Evolutionary conservation across 2,797 vertebrate genomes (phyloP), one percentile per base, ranked within the genome.

Genomic region (Acrossocheilus fasciatus): DNA sequence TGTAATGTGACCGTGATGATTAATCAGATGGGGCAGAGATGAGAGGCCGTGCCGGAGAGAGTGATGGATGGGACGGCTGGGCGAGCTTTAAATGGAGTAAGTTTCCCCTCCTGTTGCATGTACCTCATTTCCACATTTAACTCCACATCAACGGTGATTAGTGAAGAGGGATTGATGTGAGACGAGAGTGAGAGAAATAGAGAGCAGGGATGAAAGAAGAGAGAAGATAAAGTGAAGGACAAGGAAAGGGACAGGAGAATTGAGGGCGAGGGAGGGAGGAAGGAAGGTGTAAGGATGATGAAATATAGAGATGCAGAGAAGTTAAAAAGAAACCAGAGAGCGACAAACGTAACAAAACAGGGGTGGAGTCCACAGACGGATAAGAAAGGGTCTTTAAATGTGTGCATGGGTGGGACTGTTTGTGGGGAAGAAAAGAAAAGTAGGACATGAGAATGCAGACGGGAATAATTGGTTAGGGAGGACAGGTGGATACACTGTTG

Each of bases 51-150:
- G 75, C 47, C 45, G 50, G 72, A 82, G 59, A 82, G 86, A 84
- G 76, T 87, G 88, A 81, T 85, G 73, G 77, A 88, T 72, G 36
- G 70, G 59, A 47, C 47, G 36, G 18, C 52, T 45, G 86, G 62
- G 74, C 43, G 23, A 47, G 82, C 77, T 81, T 87, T 79, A 81
- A 86, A 83, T 82, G 73, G 30, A 81, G 74, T 79, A 69, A 88
- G 79, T 86, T 89, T 78, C 83, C 47, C 39, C 77, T 75, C 84
- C 77, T 68, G 68, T 74, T 75, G 84, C 84, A 81, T 83, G 68
- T 82, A 59, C 82, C 66, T 88, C 79, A 82, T 85, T 87, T 89
- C 82, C 62, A 80, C 74, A 86, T 86, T 85, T 88, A 83, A 82
- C 86, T 75, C 57, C 54, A 83, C 66, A 80, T 77, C 80, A 84